Evolutionary conservation across 2,113 vertebrate species (phyloP), one percentile per base, ranked within the genome.

Genomic region (Python bivittatus): DNA sequence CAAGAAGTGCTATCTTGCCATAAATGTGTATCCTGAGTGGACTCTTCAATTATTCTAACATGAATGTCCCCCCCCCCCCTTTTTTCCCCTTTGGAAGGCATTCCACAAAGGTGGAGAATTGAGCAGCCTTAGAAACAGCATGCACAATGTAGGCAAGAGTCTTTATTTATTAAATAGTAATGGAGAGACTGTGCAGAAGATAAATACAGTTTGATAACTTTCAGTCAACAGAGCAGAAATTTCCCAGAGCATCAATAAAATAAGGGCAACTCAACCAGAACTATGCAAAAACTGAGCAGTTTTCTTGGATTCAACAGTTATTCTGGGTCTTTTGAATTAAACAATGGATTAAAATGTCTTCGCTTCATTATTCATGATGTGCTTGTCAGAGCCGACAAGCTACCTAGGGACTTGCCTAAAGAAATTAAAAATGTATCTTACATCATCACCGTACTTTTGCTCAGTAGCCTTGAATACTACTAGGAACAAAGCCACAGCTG

Each of bases 401-500:
- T 89, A 48, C 91, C 79, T 44, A 9, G 90, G 0, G 58, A 27
- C 86, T 17, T 6, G 85, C 54, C 60, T 92, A 8, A 56, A 88
- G 84, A 91, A 93, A 1, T 0, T 3, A 85, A 52, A 88, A 20
- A 61, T 38, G 0, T 1, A 20, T 56, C 58, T 72, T 92, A 58
- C 22, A 91, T 72, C 92, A 52, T 79, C 33, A 0, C 4, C 13
- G 0, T 5, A 79, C 12, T 48, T 85, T 60, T 7, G 68, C 90
- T 86, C 6, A 84, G 72, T 0, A 44, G 56, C 52, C 23, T 25
- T 91, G 64, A 96, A 88, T 91, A 90, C 89, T 90, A 25, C 8
- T 57, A 86, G 91, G 25, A 13, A 0, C 89, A 93, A 94, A 92
- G 92, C 91, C 0, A 1, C 93, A 94, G 94, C 94, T 93, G 93